Conservation (phyloP, 1,140 invertebrate species). For the Drosophila tani region DNA sequence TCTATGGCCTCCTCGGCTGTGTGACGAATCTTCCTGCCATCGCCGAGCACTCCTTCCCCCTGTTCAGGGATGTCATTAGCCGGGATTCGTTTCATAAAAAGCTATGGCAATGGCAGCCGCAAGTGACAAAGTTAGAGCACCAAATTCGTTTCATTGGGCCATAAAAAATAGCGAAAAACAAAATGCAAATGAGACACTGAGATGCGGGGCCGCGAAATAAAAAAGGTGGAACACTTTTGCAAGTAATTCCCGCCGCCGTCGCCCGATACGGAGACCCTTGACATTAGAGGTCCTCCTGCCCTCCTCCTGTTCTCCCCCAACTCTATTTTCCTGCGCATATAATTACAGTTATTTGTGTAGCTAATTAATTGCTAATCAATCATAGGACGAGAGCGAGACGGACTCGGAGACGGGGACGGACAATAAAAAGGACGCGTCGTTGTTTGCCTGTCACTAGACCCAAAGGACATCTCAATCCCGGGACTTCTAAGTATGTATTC, state of each 20-base stretch:
- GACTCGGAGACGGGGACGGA: constrained; percentile 29
- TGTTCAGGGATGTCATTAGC: constrained; percentile 67
- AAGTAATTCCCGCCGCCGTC: constrained; percentile 58
- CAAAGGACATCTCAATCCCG: constrained; percentile 70
- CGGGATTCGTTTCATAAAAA: constrained; percentile 73
- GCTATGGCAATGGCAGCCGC: constrained; percentile 53
- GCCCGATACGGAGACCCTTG: constrained; percentile 26
- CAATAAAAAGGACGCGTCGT: constrained; percentile 66
- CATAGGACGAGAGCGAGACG: constrained; percentile 62
- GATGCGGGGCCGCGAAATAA: constrained; percentile 30
- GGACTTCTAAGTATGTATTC: constrained; percentile 75
- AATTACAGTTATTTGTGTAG: constrained; percentile 83
- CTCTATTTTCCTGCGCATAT: constrained; percentile 56
- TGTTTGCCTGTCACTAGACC: constrained; percentile 56
- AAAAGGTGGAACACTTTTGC: constrained; percentile 73
- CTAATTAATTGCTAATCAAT: constrained; percentile 84
- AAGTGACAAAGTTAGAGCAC: constrained; percentile 68
- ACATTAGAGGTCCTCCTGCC: constrained; percentile 40
- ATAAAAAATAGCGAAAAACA: constrained; percentile 68
- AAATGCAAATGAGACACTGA: constrained; percentile 78
- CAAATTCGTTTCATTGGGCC: constrained; percentile 75
- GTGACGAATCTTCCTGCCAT: constrained; percentile 62
- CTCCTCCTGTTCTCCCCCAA: neutral
- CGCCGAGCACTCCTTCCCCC: constrained; percentile 20
- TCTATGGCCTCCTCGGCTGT: constrained; percentile 39